Conservation (phyloP, 2,797 vertebrate species). For the Hemibagrus guttatus region DNA sequence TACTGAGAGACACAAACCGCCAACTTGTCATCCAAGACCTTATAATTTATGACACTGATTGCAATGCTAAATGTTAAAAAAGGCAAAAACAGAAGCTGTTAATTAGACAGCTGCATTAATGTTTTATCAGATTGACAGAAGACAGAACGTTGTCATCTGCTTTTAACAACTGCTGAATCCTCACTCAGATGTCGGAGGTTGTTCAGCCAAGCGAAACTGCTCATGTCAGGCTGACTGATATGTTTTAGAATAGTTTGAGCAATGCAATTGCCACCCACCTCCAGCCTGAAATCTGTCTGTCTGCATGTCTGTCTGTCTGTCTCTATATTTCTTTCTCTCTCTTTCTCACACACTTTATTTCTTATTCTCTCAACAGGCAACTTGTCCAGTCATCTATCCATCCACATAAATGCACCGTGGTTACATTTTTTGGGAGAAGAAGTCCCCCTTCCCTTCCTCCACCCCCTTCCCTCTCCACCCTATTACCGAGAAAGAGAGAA, state of each 20-base stretch:
- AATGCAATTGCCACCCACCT: constrained; percentile 48
- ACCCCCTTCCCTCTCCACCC: constrained; percentile 36
- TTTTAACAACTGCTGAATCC: constrained; percentile 39
- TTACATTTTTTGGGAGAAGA: constrained; percentile 60
- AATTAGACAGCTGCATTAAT: constrained; percentile 65
- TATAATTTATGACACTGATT: constrained; percentile 60
- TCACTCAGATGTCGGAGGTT: constrained; percentile 47
- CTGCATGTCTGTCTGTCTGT: too few species aligned
- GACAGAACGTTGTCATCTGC: constrained; percentile 58
- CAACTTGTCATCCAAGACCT: constrained; percentile 25
- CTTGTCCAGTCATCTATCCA: constrained; percentile 51
- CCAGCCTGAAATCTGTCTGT: constrained; percentile 2
- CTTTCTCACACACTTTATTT: constrained; percentile 33
- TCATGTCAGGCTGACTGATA: constrained; percentile 63
- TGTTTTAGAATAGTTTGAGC: constrained; percentile 58
- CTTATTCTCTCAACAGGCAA: constrained; percentile 64
- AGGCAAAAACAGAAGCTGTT: constrained; percentile 52
- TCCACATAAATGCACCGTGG: constrained; percentile 64
- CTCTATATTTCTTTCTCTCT: constrained; percentile 41
- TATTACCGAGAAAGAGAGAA: constrained; percentile 30
- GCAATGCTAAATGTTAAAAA: constrained; percentile 38
- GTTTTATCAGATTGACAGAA: constrained; percentile 60
- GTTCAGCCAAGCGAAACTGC: constrained; percentile 50
- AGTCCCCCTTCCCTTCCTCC: constrained; percentile 43
- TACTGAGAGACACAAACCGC: neutral